Evolutionary conservation across 1,140 invertebrate genomes (phyloP).

Genomic region (Aethina tumida): DNA sequence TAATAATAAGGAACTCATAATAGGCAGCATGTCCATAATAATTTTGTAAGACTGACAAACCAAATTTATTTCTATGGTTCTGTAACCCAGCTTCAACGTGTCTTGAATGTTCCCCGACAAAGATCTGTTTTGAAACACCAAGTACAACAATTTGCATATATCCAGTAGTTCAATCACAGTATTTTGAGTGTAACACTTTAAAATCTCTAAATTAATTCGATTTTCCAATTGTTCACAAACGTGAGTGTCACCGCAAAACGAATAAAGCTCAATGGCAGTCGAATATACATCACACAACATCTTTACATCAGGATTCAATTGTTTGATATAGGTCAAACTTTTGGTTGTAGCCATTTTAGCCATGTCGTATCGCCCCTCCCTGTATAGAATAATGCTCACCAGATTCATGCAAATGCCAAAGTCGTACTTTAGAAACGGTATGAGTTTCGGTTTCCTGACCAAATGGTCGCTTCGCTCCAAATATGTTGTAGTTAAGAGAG

Average conservation of each 20-base stretch:
- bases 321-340: constrained; percentile 24
- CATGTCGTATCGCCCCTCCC: constrained; percentile 30
- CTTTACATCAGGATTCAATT: constrained; percentile 33
- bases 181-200: constrained; percentile 15
- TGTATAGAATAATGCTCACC: constrained; percentile 31
- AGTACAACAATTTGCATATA: constrained; percentile 35
- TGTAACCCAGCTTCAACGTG: constrained; percentile 34
- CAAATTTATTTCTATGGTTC: constrained; percentile 34
- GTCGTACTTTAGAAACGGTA: too few species aligned
- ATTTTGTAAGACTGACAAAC: constrained; percentile 29
- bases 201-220: constrained; percentile 17
- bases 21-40: constrained; percentile 36
- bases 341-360: constrained; percentile 31
- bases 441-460: too few species aligned
- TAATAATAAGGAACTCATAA: constrained; percentile 35
- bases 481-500: too few species aligned
- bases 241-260: constrained; percentile 30
- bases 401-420: constrained; percentile 36
- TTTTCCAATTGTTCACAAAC: constrained; percentile 22
- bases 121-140: constrained; percentile 32
- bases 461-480: constrained; percentile 17
- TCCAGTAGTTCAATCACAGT: constrained; percentile 35
- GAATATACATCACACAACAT: constrained; percentile 34
- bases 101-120: constrained; percentile 30
- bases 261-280: constrained; percentile 29